A percentile compares a stretch with the other conserved stretches of the same genome.
phyloP scores from a whole-genome alignment of 1,140 invertebrate genomes.

The Cyclina sinensis region DNA sequence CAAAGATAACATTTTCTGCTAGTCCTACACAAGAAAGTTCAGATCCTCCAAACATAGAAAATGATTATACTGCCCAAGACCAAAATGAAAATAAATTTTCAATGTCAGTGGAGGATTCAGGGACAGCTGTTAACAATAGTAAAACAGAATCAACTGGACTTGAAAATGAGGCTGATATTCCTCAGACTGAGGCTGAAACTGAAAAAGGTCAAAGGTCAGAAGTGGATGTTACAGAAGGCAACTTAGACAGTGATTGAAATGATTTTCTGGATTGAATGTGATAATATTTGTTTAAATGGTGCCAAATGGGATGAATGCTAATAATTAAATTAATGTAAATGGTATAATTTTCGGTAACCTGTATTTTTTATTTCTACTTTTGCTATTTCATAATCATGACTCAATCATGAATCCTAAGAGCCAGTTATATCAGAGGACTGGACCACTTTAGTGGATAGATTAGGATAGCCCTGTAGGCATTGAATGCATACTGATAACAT shows the following conservation, averaged over 20 bases:
- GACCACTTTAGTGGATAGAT: no score
- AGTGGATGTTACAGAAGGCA: not conserved
- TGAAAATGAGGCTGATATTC: conserved; percentile 14
- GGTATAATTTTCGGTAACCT: no score
- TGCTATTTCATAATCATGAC: no score
- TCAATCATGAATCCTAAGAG: no score
- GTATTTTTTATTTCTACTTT: no score
- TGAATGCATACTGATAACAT: no score
- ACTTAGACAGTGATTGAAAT: conserved; percentile 21
- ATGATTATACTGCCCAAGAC: not conserved
- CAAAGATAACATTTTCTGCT: conserved; percentile 24
- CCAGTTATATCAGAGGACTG: no score
- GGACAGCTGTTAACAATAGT: conserved; percentile 41
- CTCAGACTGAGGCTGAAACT: conserved; percentile 22
- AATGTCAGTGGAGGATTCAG: not conserved
- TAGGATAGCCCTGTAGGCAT: no score
- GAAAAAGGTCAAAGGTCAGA: conserved; percentile 5
- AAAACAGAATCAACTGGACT: not conserved
- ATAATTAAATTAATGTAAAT: no score
- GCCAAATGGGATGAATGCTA: no score
- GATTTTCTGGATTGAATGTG: conserved; percentile 5
- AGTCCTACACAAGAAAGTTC: not conserved
- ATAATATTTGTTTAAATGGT: not conserved
- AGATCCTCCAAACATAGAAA: not conserved
- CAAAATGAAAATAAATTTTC: not conserved